phyloP scores from a whole-genome alignment of 2,888 invertebrate species.

The Epinotia demarniana region DNA sequence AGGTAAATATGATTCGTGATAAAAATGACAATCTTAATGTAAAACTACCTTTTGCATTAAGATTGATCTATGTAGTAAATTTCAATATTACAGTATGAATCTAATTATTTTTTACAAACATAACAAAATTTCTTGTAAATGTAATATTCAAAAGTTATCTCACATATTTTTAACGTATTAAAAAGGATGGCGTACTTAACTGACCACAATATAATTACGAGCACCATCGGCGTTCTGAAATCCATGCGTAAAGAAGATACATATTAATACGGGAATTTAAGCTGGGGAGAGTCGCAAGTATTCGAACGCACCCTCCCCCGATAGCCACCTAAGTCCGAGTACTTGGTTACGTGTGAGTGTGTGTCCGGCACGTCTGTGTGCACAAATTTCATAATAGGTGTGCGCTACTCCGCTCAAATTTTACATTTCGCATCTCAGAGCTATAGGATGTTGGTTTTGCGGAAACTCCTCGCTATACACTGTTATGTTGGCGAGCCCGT shows the following conservation, averaged over 20 bases:
- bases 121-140: conserved; percentile 5
- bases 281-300: conserved; percentile 77
- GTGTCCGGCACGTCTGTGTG: conserved; percentile 61
- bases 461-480: background rate
- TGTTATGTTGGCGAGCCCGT: background rate
- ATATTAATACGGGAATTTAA: conserved; percentile 83
- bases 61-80: too few species aligned
- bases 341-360: conserved; percentile 62
- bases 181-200: conserved; percentile 38
- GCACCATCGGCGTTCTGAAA: conserved; percentile 67
- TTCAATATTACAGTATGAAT: too few species aligned
- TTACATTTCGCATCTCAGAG: conserved; percentile 79
- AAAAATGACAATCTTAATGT: too few species aligned
- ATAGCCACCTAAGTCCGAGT: conserved; percentile 77
- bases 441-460: conserved; percentile 61
- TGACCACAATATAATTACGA: conserved; percentile 64
- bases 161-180: conserved; percentile 28
- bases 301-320: conserved; percentile 65
- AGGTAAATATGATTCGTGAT: too few species aligned
- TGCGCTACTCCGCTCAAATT: conserved; percentile 80
- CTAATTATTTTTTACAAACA: background rate
- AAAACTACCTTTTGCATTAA: too few species aligned
- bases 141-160: background rate
- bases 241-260: conserved; percentile 78
- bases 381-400: conserved; percentile 82